Evolutionary conservation across 2,113 vertebrate species (phyloP), one percentile per base, ranked within the genome.

Genomic region (Peromyscus californicus): DNA sequence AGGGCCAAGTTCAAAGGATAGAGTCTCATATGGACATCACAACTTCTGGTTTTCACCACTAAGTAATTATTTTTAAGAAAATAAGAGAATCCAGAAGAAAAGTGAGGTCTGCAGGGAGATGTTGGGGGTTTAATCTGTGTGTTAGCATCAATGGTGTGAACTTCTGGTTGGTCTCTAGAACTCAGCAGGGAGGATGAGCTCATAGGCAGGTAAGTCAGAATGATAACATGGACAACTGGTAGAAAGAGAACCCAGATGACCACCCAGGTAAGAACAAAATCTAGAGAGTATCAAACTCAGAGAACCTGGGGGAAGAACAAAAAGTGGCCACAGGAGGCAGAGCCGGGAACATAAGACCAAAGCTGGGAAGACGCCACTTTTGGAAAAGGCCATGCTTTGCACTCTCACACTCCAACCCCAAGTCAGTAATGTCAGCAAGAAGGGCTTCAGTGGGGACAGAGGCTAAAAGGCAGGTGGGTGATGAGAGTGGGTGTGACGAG

Each of bases 1-100:
- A 92, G 90, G 80, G 57, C 76, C 76, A 93, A 17, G 87, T 22
- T 91, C 24, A 89, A 91, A 92, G 48, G 75, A 90, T 63, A 54
- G 7, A 19, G 9, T 54, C 67, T 92, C 36, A 42, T 63, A 17
- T 69, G 26, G 13, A 72, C 26, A 72, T 48, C 57, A 24, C 0
- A 21, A 19, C 26, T 84, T 89, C 69, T 88, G n/a, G 12, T 39
- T 78, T 90, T 67, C 39, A 39, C 65, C 61, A 63, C 9, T 33
- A 87, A 76, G 22, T 19, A 42, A 48, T 45, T 80, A 31, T 94
- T 92, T 80, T 92, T 82, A 63, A 11, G 74, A 92, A 92, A n/a
- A n/a, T n/a, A 75, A 69, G 9, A 51, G 16, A 79, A 42, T 2
- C 31, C 17, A 36, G 61, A 36, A 29, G 69, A 51, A 6, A 10